Conservation (phyloP, 2,797 vertebrate genomes). For the Argyrosomus regius region DNA sequence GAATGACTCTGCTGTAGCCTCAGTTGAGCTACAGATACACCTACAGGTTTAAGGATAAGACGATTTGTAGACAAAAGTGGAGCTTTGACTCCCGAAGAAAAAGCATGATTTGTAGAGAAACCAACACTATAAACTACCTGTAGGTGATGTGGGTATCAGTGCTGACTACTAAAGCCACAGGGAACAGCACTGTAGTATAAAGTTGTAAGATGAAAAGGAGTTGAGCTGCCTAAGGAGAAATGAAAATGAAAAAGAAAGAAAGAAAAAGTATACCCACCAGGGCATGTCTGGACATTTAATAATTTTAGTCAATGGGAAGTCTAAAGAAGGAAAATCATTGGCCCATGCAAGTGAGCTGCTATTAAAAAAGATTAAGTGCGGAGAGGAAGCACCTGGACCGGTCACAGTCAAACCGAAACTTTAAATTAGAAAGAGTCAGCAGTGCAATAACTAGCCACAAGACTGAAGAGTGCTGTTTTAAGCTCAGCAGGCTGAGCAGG, state of each 20-base stretch:
- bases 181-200: background rate
- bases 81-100: background rate
- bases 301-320: background rate
- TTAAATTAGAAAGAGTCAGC: conserved; percentile 27
- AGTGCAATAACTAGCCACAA: background rate
- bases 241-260: background rate
- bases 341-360: conserved; percentile 1
- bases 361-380: conserved; percentile 5
- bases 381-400: background rate
- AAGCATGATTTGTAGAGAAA: background rate
- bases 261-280: background rate
- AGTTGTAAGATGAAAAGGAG: background rate
- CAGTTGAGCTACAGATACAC: background rate
- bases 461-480: conserved; percentile 1
- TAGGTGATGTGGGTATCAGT: background rate
- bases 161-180: background rate
- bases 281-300: background rate
- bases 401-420: conserved; percentile 17
- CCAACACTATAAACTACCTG: background rate
- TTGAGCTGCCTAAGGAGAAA: background rate
- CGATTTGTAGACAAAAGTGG: background rate
- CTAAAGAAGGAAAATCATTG: background rate
- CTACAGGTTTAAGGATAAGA: background rate
- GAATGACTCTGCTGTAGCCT: background rate
- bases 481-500: background rate